phyloP scores from a whole-genome alignment of 2,888 invertebrate species.

The Phengaris arion region DNA sequence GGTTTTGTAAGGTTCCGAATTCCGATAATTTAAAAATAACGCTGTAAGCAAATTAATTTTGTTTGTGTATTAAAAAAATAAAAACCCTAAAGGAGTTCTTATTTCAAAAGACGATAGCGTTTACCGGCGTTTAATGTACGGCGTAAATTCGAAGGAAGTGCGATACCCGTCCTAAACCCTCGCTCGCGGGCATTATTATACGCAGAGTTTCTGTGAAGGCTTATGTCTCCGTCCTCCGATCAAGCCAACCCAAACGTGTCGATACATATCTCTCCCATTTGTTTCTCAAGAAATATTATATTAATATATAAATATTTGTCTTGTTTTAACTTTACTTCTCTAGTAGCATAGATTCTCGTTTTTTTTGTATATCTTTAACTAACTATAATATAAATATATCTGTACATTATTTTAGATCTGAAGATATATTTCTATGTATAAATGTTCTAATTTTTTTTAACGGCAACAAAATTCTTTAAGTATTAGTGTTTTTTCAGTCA shows the following conservation, averaged over 20 bases:
- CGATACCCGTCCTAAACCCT: too few species aligned
- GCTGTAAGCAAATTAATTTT: background rate
- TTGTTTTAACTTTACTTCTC: background rate
- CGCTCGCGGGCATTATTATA: too few species aligned
- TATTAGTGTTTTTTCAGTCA: background rate
- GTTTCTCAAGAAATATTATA: background rate
- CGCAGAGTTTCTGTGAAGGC: too few species aligned
- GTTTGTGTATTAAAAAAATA: background rate
- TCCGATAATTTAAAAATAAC: background rate
- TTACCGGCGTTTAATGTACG: too few species aligned
- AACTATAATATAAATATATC: background rate
- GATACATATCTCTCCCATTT: background rate
- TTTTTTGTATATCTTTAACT: background rate
- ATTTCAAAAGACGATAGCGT: background rate
- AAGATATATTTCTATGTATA: background rate
- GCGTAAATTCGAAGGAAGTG: too few species aligned
- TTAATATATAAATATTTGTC: too few species aligned
- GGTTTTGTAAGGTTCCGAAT: too few species aligned
- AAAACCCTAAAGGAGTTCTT: background rate
- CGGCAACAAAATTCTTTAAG: background rate
- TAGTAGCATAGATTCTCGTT: background rate
- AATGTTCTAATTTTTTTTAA: background rate
- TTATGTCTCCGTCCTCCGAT: too few species aligned
- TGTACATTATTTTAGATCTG: background rate
- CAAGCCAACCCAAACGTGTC: too few species aligned